Base-by-base conservation (phyloP, 37 sponge, comb jelly and placozoan species). In the Halisarca cf. caerulea region DNA sequence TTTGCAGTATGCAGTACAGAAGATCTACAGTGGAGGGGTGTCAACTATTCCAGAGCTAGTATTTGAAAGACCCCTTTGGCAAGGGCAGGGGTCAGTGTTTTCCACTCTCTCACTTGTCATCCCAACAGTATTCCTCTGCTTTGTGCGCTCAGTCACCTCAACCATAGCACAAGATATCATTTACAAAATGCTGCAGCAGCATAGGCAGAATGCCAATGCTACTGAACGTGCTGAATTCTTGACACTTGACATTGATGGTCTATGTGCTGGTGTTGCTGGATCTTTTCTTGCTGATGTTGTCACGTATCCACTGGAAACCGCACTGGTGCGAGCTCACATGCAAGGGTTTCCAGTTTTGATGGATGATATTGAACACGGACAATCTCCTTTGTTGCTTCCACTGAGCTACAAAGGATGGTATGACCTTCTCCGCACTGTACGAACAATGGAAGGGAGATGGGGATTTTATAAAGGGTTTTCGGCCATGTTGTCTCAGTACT, bases 381-480 rank as follows among this genome's bases (percentile, higher is more conserved):
- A 45, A 4, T 85, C 82, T 15, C 62, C 83, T 6, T 64, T 59
- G 0, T 89, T 80, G 38, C 80, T 91, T 2, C 85, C 83, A 2
- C 79, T 87, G 0, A 89, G 55, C 75, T 87, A 88, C 71, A 45
- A 68, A 27, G 90, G 94, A 1, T 69, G 87, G 30, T 32, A 68
- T 23, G 94, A 90, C 71, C 84, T 85, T 74, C 42, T 82, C 23
- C 59, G 3, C 21, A 82, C 64, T 15, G 64, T 90, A 0, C 87
- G 82, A 83, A 86, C 87, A 39, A 59, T 88, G 44, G 91, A 93
- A 54, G 94, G 94, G 0, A 41, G 32, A 8, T 57, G 51, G 45
- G 94, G 94, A 9, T 90, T 93, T 79, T 93, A 81, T 61, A 87
- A 85, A 60, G 94, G 94, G 1, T 88, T 87, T 75, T 93, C 94